These are phyloP conservation scores for Megaceryle torquata DNA, from an alignment of 2,113 vertebrate genomes.

Conservation along the genomic window DNA sequence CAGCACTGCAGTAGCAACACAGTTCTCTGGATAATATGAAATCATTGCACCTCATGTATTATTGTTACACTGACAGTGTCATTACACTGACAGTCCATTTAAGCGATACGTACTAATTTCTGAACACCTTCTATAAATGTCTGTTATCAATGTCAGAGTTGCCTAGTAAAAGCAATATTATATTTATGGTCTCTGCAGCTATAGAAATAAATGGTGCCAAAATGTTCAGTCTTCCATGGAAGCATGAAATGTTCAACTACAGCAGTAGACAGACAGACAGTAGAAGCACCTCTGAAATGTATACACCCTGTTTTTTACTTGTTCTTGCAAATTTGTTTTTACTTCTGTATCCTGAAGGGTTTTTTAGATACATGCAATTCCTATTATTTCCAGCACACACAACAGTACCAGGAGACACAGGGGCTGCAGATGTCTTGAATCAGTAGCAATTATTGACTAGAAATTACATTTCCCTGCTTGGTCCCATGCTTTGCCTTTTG, in stretches of 20 bases:
- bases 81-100: constrained; percentile 68
- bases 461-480: not conserved
- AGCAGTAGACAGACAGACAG: constrained; percentile 4
- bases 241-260: constrained; percentile 11
- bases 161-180: constrained; percentile 37
- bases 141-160: constrained; percentile 51
- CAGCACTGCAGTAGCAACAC: constrained; percentile 36
- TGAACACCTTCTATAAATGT: constrained; percentile 60
- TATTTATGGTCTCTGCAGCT: constrained; percentile 41
- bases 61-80: constrained; percentile 58
- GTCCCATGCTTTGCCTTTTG: not conserved
- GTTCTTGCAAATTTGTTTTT: constrained; percentile 2
- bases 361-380: not conserved
- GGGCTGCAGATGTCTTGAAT: not conserved
- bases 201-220: constrained; percentile 42
- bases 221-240: constrained; percentile 32
- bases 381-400: not conserved
- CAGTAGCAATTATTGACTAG: not conserved
- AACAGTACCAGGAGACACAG: not conserved
- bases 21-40: constrained; percentile 16
- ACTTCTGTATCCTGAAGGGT: not conserved
- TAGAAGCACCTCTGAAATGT: not conserved
- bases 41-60: constrained; percentile 53
- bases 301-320: not conserved
- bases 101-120: constrained; percentile 73